Evolutionary conservation across 2,888 invertebrate species (phyloP).

Genomic region (Xestia c-nigrum): DNA sequence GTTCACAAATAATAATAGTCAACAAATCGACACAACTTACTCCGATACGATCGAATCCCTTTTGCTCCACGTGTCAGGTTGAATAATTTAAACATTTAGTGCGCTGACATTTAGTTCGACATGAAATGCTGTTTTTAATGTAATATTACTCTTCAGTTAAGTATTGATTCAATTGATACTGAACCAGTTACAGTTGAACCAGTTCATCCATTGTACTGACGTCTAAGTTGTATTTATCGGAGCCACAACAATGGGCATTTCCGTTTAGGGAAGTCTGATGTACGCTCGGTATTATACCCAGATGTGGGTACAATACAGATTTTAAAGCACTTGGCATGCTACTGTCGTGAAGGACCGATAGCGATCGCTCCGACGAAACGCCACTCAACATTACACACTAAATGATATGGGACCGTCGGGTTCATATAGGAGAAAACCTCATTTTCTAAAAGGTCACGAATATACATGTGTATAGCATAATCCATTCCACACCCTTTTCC

Average conservation of each 20-base stretch:
- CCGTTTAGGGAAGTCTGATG: slow-evolving; percentile 52
- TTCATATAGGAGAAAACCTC: slow-evolving; percentile 71
- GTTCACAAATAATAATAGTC: slow-evolving; percentile 65
- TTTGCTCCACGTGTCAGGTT: slow-evolving; percentile 44
- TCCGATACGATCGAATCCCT: slow-evolving; percentile 47
- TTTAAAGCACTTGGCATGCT: slow-evolving; percentile 51
- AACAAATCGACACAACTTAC: slow-evolving; percentile 61
- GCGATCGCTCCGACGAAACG: slow-evolving; percentile 72
- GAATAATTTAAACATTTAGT: slow-evolving; percentile 47
- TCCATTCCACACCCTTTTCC: slow-evolving; percentile 59
- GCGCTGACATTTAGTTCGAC: slow-evolving; percentile 16
- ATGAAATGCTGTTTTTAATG: slow-evolving; percentile 37
- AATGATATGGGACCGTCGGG: slow-evolving; percentile 70
- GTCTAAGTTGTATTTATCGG: slow-evolving; percentile 52
- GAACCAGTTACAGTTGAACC: slow-evolving; percentile 33
- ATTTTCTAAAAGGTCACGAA: slow-evolving; percentile 69
- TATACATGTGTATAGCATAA: slow-evolving; percentile 56
- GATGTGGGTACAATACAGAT: slow-evolving; percentile 47
- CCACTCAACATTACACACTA: slow-evolving; percentile 78
- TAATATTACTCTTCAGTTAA: slow-evolving; percentile 21
- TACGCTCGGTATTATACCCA: slow-evolving; percentile 42
- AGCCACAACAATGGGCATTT: slow-evolving; percentile 57
- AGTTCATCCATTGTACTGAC: slow-evolving; percentile 50
- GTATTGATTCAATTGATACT: slow-evolving; percentile 37
- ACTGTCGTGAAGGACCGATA: slow-evolving; percentile 66